Evolutionary conservation across 2,888 invertebrate species (phyloP).

Genomic region (Troides helena): DNA sequence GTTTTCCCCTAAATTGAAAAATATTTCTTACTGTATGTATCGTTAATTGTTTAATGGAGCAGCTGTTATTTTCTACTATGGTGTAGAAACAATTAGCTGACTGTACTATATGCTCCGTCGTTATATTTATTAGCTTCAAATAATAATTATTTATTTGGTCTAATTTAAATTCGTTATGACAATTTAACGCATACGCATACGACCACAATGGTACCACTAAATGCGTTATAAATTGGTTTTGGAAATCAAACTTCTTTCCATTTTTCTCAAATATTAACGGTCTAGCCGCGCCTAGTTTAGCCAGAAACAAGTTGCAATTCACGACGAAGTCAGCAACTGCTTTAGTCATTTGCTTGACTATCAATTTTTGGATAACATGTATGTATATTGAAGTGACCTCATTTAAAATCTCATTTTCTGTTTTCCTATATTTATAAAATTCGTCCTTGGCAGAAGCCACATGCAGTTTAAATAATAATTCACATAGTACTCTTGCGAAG

Average conservation of each 20-base stretch:
- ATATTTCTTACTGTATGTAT: constrained; percentile 40
- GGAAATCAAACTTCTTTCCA: constrained; percentile 41
- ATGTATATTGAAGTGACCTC: constrained; percentile 37
- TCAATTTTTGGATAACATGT: constrained; percentile 35
- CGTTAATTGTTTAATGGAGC: constrained; percentile 34
- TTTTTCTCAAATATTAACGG: constrained; percentile 43
- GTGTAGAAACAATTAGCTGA: constrained; percentile 37
- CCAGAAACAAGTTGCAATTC: constrained; percentile 42
- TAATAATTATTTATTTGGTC: constrained; percentile 35
- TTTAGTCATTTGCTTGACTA: constrained; percentile 39
- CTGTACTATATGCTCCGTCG: constrained; percentile 42
- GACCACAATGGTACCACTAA: constrained; percentile 39
- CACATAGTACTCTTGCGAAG: constrained; percentile 27
- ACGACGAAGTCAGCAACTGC: constrained; percentile 40
- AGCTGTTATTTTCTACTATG: constrained; percentile 32
- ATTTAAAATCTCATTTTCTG: constrained; percentile 38
- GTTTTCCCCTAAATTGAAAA: constrained; percentile 40
- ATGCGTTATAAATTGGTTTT: constrained; percentile 43
- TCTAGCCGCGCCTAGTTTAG: constrained; percentile 36
- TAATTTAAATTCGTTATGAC: constrained; percentile 22
- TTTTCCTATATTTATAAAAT: constrained; percentile 9
- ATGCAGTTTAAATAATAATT: constrained; percentile 24
- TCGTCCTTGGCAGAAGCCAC: constrained; percentile 11
- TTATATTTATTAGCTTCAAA: constrained; percentile 35
- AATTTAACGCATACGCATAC: constrained; percentile 26